Evolutionary conservation across 2,113 vertebrate genomes (phyloP).

Genomic region (Pseudorasbora parva): DNA sequence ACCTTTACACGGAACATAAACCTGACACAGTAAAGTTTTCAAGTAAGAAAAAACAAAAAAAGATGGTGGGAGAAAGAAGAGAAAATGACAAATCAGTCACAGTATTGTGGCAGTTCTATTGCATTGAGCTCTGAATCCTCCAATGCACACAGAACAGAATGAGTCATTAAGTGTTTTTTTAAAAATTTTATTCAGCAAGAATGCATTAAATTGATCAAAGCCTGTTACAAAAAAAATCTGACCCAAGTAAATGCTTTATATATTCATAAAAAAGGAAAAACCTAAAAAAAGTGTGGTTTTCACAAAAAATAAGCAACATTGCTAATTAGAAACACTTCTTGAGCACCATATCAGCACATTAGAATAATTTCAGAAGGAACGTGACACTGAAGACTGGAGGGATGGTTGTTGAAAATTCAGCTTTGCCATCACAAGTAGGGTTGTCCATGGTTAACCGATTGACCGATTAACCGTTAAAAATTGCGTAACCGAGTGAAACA

Average conservation of each 20-base stretch:
- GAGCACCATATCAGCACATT: background rate
- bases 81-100: background rate
- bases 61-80: background rate
- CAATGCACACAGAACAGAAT: background rate
- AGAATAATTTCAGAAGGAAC: background rate
- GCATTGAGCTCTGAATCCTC: background rate
- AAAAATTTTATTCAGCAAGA: no score
- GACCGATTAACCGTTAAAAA: no score
- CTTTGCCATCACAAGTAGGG: background rate
- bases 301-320: no score
- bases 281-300: no score
- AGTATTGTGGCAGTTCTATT: background rate
- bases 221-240: no score
- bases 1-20: conserved; percentile 93
- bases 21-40: conserved; percentile 67
- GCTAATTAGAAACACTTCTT: no score
- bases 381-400: background rate
- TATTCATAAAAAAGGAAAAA: no score
- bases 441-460: no score
- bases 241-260: no score
- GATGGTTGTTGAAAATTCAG: background rate
- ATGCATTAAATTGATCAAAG: no score
- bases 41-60: background rate
- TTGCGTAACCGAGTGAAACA: no score
- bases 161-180: no score